These are phyloP conservation scores for Palaemon carinicauda DNA, from an alignment of 1,140 invertebrate genomes.

Conservation along the genomic window DNA sequence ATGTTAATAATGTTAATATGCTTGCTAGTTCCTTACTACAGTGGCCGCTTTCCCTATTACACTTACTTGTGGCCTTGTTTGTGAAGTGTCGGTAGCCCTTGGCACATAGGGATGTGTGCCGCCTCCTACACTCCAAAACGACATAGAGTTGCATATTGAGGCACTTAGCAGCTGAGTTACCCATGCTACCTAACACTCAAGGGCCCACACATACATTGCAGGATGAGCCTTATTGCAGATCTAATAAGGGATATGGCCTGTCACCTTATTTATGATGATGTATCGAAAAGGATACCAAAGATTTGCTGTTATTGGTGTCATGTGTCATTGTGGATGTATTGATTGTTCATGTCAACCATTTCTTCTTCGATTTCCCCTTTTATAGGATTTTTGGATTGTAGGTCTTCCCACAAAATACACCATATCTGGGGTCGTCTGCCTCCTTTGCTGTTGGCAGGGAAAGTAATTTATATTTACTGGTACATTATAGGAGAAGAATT, in stretches of 20 bases:
- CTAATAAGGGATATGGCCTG: slow-evolving; percentile 22
- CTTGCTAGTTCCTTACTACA: slow-evolving; percentile 52
- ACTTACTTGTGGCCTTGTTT: slow-evolving; percentile 54
- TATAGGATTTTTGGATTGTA: slow-evolving; percentile 43
- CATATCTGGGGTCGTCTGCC: slow-evolving; percentile 20
- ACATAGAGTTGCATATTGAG: neutral
- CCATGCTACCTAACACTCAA: slow-evolving; percentile 23
- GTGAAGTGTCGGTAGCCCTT: slow-evolving; percentile 44
- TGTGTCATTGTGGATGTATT: slow-evolving; percentile 51
- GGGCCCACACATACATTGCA: slow-evolving; percentile 37
- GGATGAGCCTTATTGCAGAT: slow-evolving; percentile 54
- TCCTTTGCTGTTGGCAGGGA: neutral
- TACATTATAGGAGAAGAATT: neutral
- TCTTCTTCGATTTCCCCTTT: slow-evolving; percentile 26
- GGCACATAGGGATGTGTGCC: slow-evolving; percentile 27
- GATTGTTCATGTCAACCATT: slow-evolving; percentile 43
- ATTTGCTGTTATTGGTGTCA: slow-evolving; percentile 56
- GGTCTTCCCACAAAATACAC: slow-evolving; percentile 51
- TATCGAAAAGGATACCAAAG: slow-evolving; percentile 53
- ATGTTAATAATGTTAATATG: slow-evolving; percentile 39
- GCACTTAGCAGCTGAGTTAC: neutral
- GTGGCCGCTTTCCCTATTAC: slow-evolving; percentile 52
- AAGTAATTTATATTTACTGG: neutral
- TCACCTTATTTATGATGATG: slow-evolving; percentile 40
- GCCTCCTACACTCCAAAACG: neutral